A percentile compares a stretch with the other conserved stretches of the same genome.
Conservation (phyloP, 64 coral and sea anemone species). For the Orbicella faveolata region DNA sequence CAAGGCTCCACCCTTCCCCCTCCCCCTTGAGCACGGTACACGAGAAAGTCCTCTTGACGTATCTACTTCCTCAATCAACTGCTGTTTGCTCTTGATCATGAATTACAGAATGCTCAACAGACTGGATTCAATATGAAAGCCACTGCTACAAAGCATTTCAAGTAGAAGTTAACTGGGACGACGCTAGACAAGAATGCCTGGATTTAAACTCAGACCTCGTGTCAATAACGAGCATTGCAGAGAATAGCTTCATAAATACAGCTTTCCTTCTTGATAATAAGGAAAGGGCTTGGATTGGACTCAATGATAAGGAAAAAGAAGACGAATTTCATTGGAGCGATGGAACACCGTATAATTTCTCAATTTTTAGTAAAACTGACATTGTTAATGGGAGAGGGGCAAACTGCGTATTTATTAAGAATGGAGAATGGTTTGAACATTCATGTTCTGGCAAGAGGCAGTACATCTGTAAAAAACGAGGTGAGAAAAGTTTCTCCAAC, state of each 20-base stretch:
- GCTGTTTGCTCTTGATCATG: too few species aligned
- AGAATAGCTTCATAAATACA: not conserved
- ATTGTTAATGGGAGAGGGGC: too few species aligned
- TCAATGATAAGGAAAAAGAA: not conserved
- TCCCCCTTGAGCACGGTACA: too few species aligned
- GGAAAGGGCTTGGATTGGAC: not conserved
- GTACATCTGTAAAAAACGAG: too few species aligned
- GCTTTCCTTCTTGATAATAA: not conserved
- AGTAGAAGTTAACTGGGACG: not conserved
- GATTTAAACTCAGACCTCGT: not conserved
- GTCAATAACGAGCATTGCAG: not conserved
- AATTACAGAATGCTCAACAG: not conserved
- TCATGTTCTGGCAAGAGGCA: too few species aligned
- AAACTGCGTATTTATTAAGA: too few species aligned
- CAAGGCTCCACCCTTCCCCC: too few species aligned
- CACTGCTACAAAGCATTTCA: not conserved
- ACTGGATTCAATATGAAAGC: not conserved
- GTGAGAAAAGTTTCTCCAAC: too few species aligned
- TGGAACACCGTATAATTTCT: not conserved
- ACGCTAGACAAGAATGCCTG: not conserved
- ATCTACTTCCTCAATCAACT: too few species aligned
- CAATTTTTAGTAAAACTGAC: not conserved
- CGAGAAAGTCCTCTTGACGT: too few species aligned
- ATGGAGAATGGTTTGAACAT: too few species aligned
- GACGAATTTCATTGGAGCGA: not conserved